Evolutionary conservation across 2,113 vertebrate species (phyloP).

Genomic region (Morone chrysops): DNA sequence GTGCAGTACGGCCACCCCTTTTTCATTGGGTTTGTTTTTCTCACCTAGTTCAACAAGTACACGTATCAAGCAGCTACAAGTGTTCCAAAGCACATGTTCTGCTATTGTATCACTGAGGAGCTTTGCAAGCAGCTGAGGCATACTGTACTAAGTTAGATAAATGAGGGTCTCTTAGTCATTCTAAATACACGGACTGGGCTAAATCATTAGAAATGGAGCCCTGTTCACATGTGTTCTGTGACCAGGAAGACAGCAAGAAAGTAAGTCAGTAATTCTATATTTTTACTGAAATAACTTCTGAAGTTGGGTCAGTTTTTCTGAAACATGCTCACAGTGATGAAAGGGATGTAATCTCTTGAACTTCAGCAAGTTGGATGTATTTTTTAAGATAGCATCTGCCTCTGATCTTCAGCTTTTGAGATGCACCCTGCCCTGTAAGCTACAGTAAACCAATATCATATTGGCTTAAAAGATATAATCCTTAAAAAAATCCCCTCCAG

Average conservation of each 20-base stretch:
- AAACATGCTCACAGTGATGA: background rate
- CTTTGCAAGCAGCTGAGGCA: slow-evolving; percentile 1
- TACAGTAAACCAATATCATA: background rate
- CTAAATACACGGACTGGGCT: slow-evolving; percentile 23
- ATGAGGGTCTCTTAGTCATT: slow-evolving; percentile 27
- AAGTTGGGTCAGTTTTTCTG: background rate
- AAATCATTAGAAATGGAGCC: slow-evolving; percentile 29
- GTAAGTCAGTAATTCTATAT: background rate
- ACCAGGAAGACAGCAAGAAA: background rate
- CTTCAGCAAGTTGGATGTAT: background rate
- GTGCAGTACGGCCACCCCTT: background rate
- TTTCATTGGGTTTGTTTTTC: background rate
- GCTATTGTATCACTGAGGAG: slow-evolving; percentile 8
- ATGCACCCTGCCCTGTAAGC: background rate
- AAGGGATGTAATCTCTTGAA: slow-evolving; percentile 1
- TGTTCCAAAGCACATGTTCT: background rate
- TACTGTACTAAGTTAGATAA: slow-evolving; percentile 17
- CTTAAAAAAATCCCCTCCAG: background rate
- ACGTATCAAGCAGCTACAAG: background rate
- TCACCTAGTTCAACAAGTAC: slow-evolving; percentile 5
- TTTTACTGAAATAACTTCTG: slow-evolving; percentile 14
- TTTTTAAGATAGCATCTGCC: background rate
- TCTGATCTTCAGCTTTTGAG: background rate
- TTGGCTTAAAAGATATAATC: too few relatives aligned
- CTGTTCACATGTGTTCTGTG: slow-evolving; percentile 18